These are phyloP conservation scores for Adelosebastes latens DNA, from an alignment of 2,797 vertebrate species.

Conservation along the genomic window DNA sequence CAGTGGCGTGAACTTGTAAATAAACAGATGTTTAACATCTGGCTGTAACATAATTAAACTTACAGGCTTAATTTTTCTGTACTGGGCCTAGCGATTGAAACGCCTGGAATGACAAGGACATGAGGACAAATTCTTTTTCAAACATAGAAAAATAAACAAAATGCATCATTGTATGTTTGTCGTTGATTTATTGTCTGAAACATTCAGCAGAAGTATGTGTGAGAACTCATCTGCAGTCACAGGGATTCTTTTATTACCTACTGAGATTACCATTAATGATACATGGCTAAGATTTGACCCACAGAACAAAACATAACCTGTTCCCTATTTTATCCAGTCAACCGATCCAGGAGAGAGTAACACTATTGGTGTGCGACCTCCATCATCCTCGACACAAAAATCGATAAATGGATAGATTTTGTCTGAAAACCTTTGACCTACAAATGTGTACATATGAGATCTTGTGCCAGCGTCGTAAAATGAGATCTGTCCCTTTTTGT, in stretches of 20 bases:
- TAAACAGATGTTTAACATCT: background rate
- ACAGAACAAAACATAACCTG: background rate
- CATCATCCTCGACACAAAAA: slow-evolving; percentile 44
- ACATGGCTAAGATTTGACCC: background rate
- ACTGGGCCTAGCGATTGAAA: background rate
- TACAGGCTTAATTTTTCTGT: background rate
- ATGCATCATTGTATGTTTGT: background rate
- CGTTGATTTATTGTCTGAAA: slow-evolving; percentile 13
- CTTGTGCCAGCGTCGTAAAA: slow-evolving; percentile 55
- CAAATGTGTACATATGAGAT: slow-evolving; percentile 56
- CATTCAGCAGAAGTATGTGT: too few relatives aligned
- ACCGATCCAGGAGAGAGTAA: slow-evolving; percentile 22
- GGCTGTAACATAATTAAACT: background rate
- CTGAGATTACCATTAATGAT: background rate
- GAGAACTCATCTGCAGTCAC: background rate
- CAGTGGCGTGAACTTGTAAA: background rate
- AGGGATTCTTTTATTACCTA: background rate
- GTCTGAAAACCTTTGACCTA: slow-evolving; percentile 20
- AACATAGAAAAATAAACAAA: slow-evolving; percentile 11
- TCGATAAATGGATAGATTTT: slow-evolving; percentile 65
- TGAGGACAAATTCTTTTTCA: background rate
- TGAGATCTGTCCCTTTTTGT: slow-evolving; percentile 45
- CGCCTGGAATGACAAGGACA: background rate
- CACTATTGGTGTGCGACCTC: slow-evolving; percentile 4
- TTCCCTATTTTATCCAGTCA: slow-evolving; percentile 52